Percentiles rank a stretch among this genome's conserved stretches.
These are phyloP conservation scores for Taeniopygia guttata DNA, from an alignment of 2,797 vertebrate genomes.

Conservation along the genomic window DNA sequence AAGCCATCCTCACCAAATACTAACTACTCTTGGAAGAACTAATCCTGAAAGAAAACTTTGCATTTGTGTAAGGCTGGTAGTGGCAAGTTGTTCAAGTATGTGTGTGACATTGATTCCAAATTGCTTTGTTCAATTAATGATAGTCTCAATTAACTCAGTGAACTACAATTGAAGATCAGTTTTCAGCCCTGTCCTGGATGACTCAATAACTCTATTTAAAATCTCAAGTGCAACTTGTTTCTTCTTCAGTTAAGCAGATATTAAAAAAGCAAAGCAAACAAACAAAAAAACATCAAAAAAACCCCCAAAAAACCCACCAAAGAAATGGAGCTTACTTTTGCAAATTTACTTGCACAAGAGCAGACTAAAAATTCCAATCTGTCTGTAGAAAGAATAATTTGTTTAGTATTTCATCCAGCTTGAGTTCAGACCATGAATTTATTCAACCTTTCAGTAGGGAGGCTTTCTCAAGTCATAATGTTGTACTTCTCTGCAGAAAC, in stretches of 20 bases:
- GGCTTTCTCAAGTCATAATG: background rate
- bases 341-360: background rate
- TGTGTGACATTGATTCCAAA: background rate
- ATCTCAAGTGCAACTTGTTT: background rate
- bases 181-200: background rate
- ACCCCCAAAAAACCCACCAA: background rate
- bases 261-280: background rate
- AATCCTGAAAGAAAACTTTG: background rate
- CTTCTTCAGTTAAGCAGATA: background rate
- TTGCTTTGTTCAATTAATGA: background rate
- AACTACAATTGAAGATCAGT: background rate
- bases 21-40: background rate
- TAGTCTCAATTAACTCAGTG: background rate
- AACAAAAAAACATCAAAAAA: no score
- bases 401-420: background rate
- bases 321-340: background rate
- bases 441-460: background rate
- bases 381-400: background rate
- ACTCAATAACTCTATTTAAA: background rate
- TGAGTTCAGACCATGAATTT: background rate
- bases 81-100: background rate
- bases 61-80: background rate
- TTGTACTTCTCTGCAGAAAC: background rate
- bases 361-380: background rate
- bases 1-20: background rate